Base-by-base conservation (phyloP, 2,888 invertebrate species). In the Agrilus biguttatus region DNA sequence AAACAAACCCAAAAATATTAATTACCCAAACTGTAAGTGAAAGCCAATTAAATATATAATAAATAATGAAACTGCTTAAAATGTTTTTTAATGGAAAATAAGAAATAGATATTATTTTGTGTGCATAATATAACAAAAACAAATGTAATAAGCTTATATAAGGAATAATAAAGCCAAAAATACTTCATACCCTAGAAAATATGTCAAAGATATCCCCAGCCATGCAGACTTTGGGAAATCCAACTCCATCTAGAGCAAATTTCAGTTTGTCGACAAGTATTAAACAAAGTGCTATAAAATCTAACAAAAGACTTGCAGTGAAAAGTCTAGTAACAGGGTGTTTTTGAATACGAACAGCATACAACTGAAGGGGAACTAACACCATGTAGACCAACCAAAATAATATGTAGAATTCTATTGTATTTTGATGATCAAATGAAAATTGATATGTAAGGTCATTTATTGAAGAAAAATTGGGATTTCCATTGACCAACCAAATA, bases 401-500 rank as follows among this genome's bases (percentile, higher is more conserved):
- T 37, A 89, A 71, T 47, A 92, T 70, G 69, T 93, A 92, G 53
- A 95, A 73, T 66, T 93, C 92, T 44, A 91, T 72, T 8, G 92
- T 85, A 63, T 93, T 89, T 66, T 92, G 92, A 60, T 86, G 77
- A 61, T 97, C 96, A 68, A 93, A 96, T 1, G 95, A 95, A 65
- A 96, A 96, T 63, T 97, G 93, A 68, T 91, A 93, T 44, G 88
- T 80, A 55, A 96, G 74, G 44, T 87, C 84, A 63, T 90, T 92
- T 57, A 84, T 84, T 47, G 84, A 77, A 45, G 87, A 86, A 54
- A 79, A 75, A 61, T 87, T 88, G 0, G 97, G 97, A 67, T 90
- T 88, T 21, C 96, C 95, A 67, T 97, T 97, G 7, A 96, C 95
- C 39, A 97, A 73, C 85, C 91, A 92, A 52, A 97, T 83, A 63